These are phyloP conservation scores for Tapera naevia DNA, from an alignment of 2,797 vertebrate species.

Conservation along the genomic window DNA sequence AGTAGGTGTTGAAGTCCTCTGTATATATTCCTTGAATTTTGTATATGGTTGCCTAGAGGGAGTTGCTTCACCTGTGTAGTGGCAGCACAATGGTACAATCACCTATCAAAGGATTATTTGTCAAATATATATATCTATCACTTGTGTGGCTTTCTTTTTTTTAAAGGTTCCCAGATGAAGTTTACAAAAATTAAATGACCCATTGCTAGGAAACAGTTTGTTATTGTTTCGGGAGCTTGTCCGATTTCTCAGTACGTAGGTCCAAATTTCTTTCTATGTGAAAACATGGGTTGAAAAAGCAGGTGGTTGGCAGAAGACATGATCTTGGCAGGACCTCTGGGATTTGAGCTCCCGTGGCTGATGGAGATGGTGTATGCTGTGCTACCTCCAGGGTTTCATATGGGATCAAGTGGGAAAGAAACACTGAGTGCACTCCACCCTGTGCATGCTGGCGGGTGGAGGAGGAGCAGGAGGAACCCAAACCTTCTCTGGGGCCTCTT, in stretches of 20 bases:
- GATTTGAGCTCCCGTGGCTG: not conserved
- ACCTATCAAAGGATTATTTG: not conserved
- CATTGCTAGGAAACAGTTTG: conserved; percentile 31
- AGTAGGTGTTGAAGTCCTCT: not conserved
- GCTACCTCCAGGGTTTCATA: not conserved
- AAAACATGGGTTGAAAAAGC: conserved; percentile 15
- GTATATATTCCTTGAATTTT: not conserved
- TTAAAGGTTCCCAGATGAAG: not conserved
- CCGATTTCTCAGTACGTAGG: not conserved
- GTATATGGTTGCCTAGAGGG: not conserved
- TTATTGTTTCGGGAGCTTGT: conserved; percentile 9
- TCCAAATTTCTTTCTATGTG: conserved; percentile 12
- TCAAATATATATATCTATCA: not conserved
- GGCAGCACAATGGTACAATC: not conserved
- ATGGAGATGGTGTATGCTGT: not conserved
- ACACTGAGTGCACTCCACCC: not conserved
- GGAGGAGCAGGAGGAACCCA: not conserved
- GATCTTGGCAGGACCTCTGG: conserved; percentile 34
- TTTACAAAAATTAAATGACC: not conserved
- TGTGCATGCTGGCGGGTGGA: rapidly evolving
- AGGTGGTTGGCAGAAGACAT: conserved; percentile 63
- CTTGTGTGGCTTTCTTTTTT: not conserved
- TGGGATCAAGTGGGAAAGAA: not conserved
- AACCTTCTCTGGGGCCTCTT: not conserved
- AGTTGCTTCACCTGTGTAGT: not conserved